A percentile compares a stretch with the other conserved stretches of the same genome.
phyloP scores from a whole-genome alignment of 2,113 vertebrate genomes.

The Neotoma lepida region DNA sequence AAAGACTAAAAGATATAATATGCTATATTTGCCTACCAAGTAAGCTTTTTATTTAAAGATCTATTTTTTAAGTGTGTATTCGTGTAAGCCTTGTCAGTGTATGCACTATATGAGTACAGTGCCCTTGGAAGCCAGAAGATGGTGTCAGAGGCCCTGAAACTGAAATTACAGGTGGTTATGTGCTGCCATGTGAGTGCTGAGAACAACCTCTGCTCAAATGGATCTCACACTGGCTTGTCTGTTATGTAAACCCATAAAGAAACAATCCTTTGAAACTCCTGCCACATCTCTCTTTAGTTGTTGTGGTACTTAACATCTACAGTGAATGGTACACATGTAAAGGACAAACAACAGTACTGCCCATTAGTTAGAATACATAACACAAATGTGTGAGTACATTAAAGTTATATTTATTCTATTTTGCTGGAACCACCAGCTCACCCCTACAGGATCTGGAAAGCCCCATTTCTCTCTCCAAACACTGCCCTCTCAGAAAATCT shows the following conservation, averaged over 20 bases:
- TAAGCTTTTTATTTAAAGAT: conserved; percentile 2
- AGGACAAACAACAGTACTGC: not conserved
- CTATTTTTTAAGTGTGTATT: not conserved
- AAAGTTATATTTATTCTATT: not conserved
- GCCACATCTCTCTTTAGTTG: conserved; percentile 59
- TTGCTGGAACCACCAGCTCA: too few species aligned
- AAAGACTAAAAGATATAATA: not conserved
- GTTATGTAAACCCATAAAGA: conserved; percentile 63
- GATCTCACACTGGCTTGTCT: conserved; percentile 55
- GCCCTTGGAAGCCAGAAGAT: not conserved
- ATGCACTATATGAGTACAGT: not conserved
- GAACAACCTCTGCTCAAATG: conserved; percentile 60
- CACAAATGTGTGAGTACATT: not conserved
- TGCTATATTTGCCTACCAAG: not conserved
- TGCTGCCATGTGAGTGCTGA: not conserved
- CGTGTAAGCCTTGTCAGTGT: not conserved
- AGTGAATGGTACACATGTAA: conserved; percentile 32
- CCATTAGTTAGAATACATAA: conserved; percentile 20
- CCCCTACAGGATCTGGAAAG: too few species aligned
- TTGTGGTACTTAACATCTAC: conserved; percentile 64
- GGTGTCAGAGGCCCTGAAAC: not conserved
- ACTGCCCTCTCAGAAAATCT: too few species aligned
- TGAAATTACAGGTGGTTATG: not conserved
- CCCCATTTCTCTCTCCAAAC: too few species aligned
- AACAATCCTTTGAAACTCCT: conserved; percentile 59